These are phyloP conservation scores for Drosophila formosana DNA, from an alignment of 2,888 invertebrate species.

Conservation along the genomic window DNA sequence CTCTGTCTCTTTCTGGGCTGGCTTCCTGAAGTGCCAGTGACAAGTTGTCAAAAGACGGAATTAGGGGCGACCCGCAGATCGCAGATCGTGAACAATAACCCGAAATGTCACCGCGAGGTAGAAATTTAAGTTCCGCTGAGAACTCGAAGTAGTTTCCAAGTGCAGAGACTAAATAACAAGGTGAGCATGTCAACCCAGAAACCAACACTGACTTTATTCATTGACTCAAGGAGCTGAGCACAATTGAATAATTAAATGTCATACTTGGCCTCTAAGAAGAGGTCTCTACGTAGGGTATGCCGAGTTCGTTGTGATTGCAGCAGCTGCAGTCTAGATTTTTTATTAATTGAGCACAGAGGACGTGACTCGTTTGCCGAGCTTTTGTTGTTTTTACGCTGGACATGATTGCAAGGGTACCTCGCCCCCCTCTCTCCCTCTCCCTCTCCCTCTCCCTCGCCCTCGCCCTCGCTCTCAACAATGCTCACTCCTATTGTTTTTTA, in stretches of 20 bases:
- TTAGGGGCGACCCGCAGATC: conserved; percentile 56
- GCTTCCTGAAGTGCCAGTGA: conserved; percentile 59
- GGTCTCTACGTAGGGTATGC: conserved; percentile 18
- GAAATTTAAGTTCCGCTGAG: conserved; percentile 42
- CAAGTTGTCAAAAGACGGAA: conserved; percentile 59
- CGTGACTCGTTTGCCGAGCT: conserved; percentile 57
- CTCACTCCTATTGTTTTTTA: conserved; percentile 13
- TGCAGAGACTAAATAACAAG: conserved; percentile 32
- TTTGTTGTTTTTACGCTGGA: conserved; percentile 62
- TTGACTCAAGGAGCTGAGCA: conserved; percentile 29
- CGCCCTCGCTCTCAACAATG: conserved; percentile 4
- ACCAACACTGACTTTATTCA: conserved; percentile 47
- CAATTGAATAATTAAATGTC: not conserved
- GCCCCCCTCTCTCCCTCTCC: conserved; percentile 1
- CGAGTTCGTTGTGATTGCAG: conserved; percentile 7
- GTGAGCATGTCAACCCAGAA: conserved; percentile 61
- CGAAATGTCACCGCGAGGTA: conserved; percentile 63
- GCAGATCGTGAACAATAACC: conserved; percentile 68
- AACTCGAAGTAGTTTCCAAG: conserved; percentile 14
- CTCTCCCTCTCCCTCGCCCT: conserved; percentile 2
- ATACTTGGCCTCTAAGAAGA: not conserved
- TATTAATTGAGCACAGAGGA: conserved; percentile 63
- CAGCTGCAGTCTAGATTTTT: conserved; percentile 22
- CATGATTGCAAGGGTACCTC: conserved; percentile 33
- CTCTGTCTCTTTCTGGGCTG: conserved; percentile 5